Evolutionary conservation across 2,888 invertebrate genomes (phyloP), one percentile per base, ranked within the genome.

Genomic region (Octodonta nipae): DNA sequence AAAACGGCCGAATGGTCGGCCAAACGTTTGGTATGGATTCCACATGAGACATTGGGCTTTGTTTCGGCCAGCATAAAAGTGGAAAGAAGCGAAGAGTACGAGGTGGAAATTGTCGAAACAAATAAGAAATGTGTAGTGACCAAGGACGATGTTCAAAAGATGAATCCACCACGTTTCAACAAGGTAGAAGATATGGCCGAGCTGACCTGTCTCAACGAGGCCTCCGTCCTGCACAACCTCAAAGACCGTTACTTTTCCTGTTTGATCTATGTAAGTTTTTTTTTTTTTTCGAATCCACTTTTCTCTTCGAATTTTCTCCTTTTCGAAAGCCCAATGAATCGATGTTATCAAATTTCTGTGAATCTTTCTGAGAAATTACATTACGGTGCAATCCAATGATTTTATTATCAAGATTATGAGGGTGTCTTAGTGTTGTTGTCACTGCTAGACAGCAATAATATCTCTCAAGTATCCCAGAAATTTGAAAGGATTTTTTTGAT

Each of bases 101-200:
- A 93, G 64, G 95, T 98, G 51, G 95, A 96, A 68, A 73, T 95
- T 52, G 83, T 87, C 46, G 98, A 98, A 66, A 88, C 91, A 52
- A 91, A 95, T 52, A 95, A 96, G 67, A 73, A 84, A 60, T 74
- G 83, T 53, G 71, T 82, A 60, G 84, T 98, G 51, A 78, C 81
- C 50, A 88, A 86, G 63, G 98, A 98, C 71, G 98, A 98, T 65
- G 88, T 96, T 60, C 98, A 99, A 66, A 98, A 96, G 70, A 98
- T 98, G 93, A 99, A 99, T 67, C 98, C 98, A 43, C 98, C 98
- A 37, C 98, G 98, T 69, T 98, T 96, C 68, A 91, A 93, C 68
- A 99, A 98, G 72, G 95, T 96, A 52, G 98, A 99, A 70, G 98
- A 99, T 60, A 99, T 99, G 98, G 96, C 98, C 28, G 98, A 98